Evolutionary conservation across 2,888 invertebrate genomes (phyloP), one percentile per base, ranked within the genome.

Genomic region (Spodoptera exigua): DNA sequence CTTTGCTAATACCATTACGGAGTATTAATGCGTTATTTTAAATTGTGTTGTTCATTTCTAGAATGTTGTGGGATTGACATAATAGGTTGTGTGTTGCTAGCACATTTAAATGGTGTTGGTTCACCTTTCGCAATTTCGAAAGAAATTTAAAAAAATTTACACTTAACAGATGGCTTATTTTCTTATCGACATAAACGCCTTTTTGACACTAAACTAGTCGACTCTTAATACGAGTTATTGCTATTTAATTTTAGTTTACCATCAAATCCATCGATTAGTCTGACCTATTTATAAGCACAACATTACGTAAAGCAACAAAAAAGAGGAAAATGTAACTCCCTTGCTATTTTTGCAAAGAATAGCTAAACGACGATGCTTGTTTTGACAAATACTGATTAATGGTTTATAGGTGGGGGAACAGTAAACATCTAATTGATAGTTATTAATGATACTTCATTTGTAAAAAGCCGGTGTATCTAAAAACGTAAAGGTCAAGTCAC

Each of bases 311-410:
- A 1, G 5, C 18, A 7, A 47, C 4, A 35, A 37, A 45, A 40
- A 45, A 0, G 11, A 53, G 1, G 12, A 36, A 21, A 36, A 13
- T 17, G 27, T 27, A 1, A 16, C 16, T 9, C 9, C 9, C 32
- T 32, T 17, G n/a, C 34, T 9, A 3, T 16, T 46, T 41, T 61
- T n/a, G 7, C 13, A 11, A 63, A 44, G 49, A 45, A 61, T 17
- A 0, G 9, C n/a, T 47, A 14, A 39, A 43, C 35, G 43, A 51
- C 27, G 7, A 14, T 17, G 39, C 48, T 64, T 64, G 65, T 64
- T 66, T 66, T 61, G 61, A 21, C 51, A 56, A 72, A 58, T 45
- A 44, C 27, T 63, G 63, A 67, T 63, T 75, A 63, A 73, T 76
- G 46, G 62, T 56, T 53, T 21, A 45, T 27, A 36, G 41, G 17